Evolutionary conservation across 2,888 invertebrate species (phyloP), one percentile per base, ranked within the genome.

Genomic region (Euproctis similis): DNA sequence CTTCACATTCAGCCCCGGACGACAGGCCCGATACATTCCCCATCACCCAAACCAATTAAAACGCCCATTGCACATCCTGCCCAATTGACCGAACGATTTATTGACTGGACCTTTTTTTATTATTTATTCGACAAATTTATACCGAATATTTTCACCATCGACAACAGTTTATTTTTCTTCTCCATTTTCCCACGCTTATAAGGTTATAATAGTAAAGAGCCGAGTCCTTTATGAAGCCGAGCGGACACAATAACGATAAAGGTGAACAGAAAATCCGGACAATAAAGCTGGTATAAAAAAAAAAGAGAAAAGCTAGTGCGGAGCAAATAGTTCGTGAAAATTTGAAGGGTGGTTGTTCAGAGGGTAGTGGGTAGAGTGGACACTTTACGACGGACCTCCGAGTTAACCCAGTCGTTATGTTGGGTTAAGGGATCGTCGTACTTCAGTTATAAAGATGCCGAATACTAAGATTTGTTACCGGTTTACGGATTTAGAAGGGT

Each of bases 241-340:
- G 73, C 80, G 82, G 61, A 81, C 73, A 82, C 77, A 81, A 81
- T 82, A 80, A 76, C 82, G 74, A 76, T 82, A 81, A 81, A 84
- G 84, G 84, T 84, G 77, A 80, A 73, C 67, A 64, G 69, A 78
- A 82, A 81, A 81, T 84, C 80, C 81, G 78, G 71, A 80, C 81
- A 81, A 84, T 82, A 84, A 84, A 84, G 71, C 73, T 36, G 66
- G 67, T 69, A 68, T 75, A 81, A 84, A 81, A 76, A 81, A 76
- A 74, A 78, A 68, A 73, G 74, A 69, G 55, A 73, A 65, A 72
- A 77, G 75, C 77, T 75, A 81, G 78, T 80, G 70, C 71, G 67
- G 78, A 66, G 69, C 71, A 81, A 82, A 84, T 84, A 82, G 82
- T 84, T 81, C 80, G 82, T 81, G 80, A 81, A 82, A 82, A 77